Conservation (phyloP, 2,797 vertebrate genomes). For the Acanthopagrus latus region DNA sequence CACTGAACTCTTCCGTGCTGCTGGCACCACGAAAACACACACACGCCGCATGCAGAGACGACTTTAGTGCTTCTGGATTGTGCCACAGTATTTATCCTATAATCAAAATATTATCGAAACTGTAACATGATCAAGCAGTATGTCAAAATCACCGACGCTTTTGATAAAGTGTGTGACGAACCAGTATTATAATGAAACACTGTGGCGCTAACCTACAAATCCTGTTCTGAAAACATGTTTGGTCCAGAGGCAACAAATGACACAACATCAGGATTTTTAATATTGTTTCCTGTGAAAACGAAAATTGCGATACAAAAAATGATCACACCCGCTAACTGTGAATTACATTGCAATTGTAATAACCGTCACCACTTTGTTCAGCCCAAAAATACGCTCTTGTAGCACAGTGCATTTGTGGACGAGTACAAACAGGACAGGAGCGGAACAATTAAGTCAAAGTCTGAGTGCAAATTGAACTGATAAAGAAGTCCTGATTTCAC, state of each 20-base stretch:
- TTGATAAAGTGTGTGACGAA: too few species aligned
- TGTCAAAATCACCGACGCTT: too few species aligned
- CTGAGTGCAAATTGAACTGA: slow-evolving; percentile 19
- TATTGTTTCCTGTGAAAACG: too few species aligned
- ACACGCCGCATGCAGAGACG: background rate
- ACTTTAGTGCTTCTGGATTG: background rate
- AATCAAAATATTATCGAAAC: background rate
- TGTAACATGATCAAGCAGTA: too few species aligned
- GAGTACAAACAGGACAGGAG: background rate
- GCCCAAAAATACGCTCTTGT: background rate
- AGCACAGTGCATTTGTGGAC: background rate
- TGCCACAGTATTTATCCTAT: background rate
- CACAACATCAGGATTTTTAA: too few species aligned
- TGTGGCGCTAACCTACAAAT: too few species aligned
- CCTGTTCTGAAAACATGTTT: too few species aligned
- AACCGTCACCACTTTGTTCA: background rate
- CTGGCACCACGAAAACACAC: slow-evolving; percentile 5
- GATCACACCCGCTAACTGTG: too few species aligned
- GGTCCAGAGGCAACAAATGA: too few species aligned
- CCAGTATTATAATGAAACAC: too few species aligned
- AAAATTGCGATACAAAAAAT: too few species aligned
- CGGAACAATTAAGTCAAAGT: background rate
- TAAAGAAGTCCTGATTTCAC: slow-evolving; percentile 2
- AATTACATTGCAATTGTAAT: too few species aligned
- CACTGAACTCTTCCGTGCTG: background rate